Evolutionary conservation across 2,113 vertebrate genomes (phyloP).

Genomic region (Scalopus aquaticus): DNA sequence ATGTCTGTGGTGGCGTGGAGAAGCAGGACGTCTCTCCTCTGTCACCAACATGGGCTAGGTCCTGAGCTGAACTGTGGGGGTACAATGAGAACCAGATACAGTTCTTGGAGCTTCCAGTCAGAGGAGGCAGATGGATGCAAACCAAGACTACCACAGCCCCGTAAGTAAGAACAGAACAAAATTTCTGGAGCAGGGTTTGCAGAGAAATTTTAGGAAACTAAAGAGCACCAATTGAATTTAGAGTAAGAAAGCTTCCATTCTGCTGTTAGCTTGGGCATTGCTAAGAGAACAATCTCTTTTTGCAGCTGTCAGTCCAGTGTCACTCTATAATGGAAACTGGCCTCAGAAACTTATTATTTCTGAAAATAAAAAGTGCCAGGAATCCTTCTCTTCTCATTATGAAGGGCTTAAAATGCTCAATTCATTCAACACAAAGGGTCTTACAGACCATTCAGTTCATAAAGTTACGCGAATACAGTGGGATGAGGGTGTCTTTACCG

Average conservation of each 20-base stretch:
- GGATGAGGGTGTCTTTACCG: neutral
- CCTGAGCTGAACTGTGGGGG: neutral
- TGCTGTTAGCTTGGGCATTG: neutral
- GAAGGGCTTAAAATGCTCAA: neutral
- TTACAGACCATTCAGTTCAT: neutral
- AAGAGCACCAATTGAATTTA: neutral
- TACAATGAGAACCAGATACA: neutral
- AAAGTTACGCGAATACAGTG: neutral
- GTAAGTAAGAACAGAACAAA: neutral
- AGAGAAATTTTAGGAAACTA: slow-evolving; percentile 14
- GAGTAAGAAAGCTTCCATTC: neutral
- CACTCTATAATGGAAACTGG: neutral
- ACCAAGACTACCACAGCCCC: neutral
- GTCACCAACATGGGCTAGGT: neutral
- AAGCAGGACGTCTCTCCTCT: neutral
- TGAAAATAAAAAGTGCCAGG: slow-evolving; percentile 38
- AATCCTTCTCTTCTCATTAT: neutral
- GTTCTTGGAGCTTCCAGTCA: neutral
- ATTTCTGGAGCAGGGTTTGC: neutral
- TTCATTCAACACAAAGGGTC: neutral
- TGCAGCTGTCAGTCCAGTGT: neutral
- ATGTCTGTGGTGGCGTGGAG: neutral
- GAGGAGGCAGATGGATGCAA: neutral
- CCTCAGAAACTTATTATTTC: slow-evolving; percentile 5
- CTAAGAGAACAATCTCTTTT: neutral